Percentiles rank a stretch among this genome's conserved stretches.
Conservation (phyloP, 2,888 invertebrate genomes). For the Atethmia centrago region DNA sequence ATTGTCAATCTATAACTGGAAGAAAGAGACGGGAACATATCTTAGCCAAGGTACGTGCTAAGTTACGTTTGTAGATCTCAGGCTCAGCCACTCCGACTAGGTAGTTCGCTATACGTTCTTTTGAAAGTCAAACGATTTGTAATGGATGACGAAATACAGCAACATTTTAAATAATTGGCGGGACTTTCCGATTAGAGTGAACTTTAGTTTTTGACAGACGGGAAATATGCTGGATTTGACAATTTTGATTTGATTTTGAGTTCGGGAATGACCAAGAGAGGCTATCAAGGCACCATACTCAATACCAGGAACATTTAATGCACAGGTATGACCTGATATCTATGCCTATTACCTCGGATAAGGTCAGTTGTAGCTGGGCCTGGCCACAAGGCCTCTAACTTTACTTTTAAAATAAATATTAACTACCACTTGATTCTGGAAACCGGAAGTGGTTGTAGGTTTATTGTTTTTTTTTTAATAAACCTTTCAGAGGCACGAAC, state of each 20-base stretch:
- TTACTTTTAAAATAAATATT: neutral
- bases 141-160: slow-evolving; percentile 36
- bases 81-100: no score
- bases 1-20: no score
- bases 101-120: neutral
- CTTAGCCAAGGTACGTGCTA: neutral
- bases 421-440: neutral
- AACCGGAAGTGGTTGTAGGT: slow-evolving; percentile 25
- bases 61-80: neutral
- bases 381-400: no score
- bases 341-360: no score
- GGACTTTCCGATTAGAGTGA: slow-evolving; percentile 6
- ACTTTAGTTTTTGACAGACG: neutral
- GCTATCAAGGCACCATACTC: neutral
- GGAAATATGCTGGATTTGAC: neutral
- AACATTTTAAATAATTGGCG: slow-evolving; percentile 17
- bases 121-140: slow-evolving; percentile 36
- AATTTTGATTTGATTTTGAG: neutral
- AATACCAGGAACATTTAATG: neutral
- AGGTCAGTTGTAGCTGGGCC: no score
- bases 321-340: neutral
- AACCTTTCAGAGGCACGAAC: neutral
- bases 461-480: slow-evolving; percentile 13
- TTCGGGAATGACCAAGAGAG: no score
- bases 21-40: neutral